Conservation (phyloP, 2,888 invertebrate genomes). For the Orthosia incerta region DNA sequence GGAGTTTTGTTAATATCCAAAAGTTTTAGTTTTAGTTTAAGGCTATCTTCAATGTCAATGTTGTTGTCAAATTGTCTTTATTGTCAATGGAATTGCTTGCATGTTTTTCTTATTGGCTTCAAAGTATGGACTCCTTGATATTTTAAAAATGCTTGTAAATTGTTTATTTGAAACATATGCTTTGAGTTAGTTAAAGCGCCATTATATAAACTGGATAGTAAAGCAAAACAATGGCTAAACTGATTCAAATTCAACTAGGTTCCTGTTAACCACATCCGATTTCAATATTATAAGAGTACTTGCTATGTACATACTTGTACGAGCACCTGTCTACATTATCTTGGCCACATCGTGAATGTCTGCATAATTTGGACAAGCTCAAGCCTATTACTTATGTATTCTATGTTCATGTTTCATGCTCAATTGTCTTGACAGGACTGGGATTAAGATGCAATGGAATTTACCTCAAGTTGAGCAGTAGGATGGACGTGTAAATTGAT, state of each 20-base stretch:
- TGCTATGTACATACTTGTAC: neutral
- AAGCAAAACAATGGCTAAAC: neutral
- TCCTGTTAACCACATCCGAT: neutral
- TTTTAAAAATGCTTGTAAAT: neutral
- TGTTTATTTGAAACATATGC: no score
- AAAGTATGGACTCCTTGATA: no score
- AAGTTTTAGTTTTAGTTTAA: no score
- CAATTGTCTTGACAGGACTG: neutral
- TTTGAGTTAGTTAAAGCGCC: neutral
- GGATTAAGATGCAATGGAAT: slow-evolving; percentile 3
- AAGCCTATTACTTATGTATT: slow-evolving; percentile 24
- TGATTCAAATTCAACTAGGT: neutral
- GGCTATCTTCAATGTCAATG: no score
- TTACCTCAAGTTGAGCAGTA: neutral
- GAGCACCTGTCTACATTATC: neutral
- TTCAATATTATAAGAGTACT: slow-evolving; percentile 16
- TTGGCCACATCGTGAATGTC: slow-evolving; percentile 1
- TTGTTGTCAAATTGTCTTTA: no score
- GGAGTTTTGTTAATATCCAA: neutral
- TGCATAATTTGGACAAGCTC: slow-evolving; percentile 40
- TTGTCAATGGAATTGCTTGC: neutral
- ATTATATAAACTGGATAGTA: neutral
- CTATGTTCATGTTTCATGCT: slow-evolving; percentile 13
- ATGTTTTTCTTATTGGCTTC: no score
- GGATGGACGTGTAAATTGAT: neutral